Evolutionary conservation across 2,113 vertebrate genomes (phyloP).

Genomic region (Odocoileus virginianus): DNA sequence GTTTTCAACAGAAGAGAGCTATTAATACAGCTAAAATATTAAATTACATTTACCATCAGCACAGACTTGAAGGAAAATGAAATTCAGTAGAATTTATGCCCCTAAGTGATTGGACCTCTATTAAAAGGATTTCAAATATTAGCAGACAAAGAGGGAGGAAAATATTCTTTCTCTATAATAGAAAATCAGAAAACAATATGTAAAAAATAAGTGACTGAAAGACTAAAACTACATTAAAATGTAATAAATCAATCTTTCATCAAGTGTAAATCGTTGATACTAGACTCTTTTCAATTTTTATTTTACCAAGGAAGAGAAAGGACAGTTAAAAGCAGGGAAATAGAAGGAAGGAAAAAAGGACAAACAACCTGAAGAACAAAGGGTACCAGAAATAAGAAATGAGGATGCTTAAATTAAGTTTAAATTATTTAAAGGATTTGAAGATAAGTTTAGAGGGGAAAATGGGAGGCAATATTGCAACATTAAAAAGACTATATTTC

Average conservation of each 20-base stretch:
- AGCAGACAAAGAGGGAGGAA: constrained; percentile 34
- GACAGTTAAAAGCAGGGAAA: background rate
- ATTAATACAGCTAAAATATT: constrained; percentile 39
- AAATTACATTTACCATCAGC: constrained; percentile 49
- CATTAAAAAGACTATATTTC: background rate
- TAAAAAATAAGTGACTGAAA: constrained; percentile 43
- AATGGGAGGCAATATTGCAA: background rate
- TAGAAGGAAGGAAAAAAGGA: background rate
- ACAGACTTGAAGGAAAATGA: constrained; percentile 44
- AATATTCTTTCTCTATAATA: constrained; percentile 26
- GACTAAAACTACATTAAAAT: constrained; percentile 57
- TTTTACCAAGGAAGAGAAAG: background rate
- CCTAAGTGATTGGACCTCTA: constrained; percentile 39
- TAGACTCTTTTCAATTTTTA: background rate
- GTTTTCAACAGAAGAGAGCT: constrained; percentile 5
- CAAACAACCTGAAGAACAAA: background rate
- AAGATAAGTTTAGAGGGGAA: background rate
- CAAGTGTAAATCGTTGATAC: background rate
- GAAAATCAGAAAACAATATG: constrained; percentile 13
- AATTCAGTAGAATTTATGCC: constrained; percentile 41
- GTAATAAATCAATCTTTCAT: constrained; percentile 31
- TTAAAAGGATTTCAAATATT: constrained; percentile 57
- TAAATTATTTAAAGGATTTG: background rate
- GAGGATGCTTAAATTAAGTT: background rate
- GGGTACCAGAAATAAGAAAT: background rate